Evolutionary conservation across 92 coral and sea anemone genomes (phyloP).

Genomic region (Heteractis magnifica): DNA sequence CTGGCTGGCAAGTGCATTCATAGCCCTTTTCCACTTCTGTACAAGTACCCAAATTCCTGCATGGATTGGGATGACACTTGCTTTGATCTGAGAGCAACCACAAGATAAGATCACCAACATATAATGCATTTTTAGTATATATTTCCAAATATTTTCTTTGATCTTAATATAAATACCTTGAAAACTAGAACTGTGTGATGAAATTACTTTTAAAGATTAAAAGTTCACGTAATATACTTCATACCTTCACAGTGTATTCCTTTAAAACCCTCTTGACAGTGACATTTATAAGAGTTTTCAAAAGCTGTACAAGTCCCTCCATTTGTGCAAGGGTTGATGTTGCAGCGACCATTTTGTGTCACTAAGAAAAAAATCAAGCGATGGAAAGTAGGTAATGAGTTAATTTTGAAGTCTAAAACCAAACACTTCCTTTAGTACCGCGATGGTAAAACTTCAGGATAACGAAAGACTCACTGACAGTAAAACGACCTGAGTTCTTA

Average conservation of each 20-base stretch:
- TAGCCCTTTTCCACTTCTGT: constrained; percentile 83
- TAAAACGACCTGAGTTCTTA: not conserved
- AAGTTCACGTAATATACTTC: not conserved
- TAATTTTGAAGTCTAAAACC: not conserved
- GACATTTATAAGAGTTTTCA: constrained; percentile 76
- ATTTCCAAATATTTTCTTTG: too few species aligned
- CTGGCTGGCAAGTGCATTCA: constrained; percentile 89
- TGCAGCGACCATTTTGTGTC: constrained; percentile 73
- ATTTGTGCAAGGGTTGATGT: constrained; percentile 76
- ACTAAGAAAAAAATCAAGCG: constrained; percentile 10
- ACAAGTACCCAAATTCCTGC: constrained; percentile 82
- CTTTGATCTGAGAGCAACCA: constrained; percentile 65
- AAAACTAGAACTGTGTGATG: too few species aligned
- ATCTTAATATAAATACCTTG: too few species aligned
- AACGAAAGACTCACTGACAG: not conserved
- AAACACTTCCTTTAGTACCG: too few species aligned
- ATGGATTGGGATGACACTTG: constrained; percentile 87
- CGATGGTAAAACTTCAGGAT: too few species aligned
- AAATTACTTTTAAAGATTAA: not conserved
- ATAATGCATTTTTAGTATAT: not conserved
- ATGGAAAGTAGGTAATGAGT: too few species aligned
- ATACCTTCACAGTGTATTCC: constrained; percentile 92
- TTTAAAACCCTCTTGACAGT: constrained; percentile 81
- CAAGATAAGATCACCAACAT: not conserved
- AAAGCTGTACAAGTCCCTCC: constrained; percentile 89